Conservation (phyloP, 2,888 invertebrate species). For the Orgyia antiqua region DNA sequence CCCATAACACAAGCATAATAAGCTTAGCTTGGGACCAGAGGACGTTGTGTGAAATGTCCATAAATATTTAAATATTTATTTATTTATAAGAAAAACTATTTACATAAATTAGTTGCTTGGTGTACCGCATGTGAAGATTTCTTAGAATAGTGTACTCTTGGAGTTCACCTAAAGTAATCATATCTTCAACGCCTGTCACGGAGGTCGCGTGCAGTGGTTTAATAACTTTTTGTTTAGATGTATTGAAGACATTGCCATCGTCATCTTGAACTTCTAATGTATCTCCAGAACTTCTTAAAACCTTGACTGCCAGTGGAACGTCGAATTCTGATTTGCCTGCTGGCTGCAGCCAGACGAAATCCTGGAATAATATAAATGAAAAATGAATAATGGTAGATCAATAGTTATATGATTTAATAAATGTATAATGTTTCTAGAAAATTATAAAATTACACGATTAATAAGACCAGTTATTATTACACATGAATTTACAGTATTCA, state of each 20-base stretch:
- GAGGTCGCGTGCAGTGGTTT: constrained; percentile 89
- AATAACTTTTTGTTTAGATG: constrained; percentile 78
- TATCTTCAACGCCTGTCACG: constrained; percentile 91
- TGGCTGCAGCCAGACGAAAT: constrained; percentile 94
- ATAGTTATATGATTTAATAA: not conserved
- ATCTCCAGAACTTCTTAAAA: constrained; percentile 86
- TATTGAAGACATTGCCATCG: constrained; percentile 85
- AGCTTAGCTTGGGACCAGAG: too few species aligned
- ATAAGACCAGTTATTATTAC: too few species aligned
- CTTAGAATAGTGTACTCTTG: constrained; percentile 96
- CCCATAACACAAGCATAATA: too few species aligned
- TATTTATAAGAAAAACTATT: too few species aligned
- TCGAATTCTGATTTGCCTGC: constrained; percentile 85
- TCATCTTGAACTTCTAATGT: constrained; percentile 89
- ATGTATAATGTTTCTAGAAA: not conserved
- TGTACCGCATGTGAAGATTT: constrained; percentile 93
- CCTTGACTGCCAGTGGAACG: constrained; percentile 90
- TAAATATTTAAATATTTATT: too few species aligned
- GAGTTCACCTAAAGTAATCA: constrained; percentile 96
- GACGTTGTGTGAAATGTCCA: too few species aligned
- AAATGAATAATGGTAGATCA: not conserved
- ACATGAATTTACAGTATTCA: too few species aligned
- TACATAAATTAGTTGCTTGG: constrained; percentile 93
- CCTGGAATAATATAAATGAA: constrained; percentile 52
- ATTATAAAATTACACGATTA: too few species aligned